Evolutionary conservation across 2,797 vertebrate species (phyloP), one percentile per base, ranked within the genome.

Genomic region (Coracias cyanogaster): DNA sequence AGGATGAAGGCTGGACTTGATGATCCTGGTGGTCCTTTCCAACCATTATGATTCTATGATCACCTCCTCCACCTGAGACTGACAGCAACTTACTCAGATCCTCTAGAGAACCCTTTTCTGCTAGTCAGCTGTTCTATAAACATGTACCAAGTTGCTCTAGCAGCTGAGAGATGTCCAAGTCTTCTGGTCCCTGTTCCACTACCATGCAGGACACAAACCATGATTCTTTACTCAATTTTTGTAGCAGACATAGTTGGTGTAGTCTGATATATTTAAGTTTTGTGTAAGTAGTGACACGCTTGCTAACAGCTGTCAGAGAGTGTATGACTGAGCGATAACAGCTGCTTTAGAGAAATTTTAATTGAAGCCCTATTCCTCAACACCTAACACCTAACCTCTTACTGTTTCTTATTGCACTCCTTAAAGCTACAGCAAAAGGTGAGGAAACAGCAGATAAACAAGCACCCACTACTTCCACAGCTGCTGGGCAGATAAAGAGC

Each of bases 391-490:
- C n/a, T n/a, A 70, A 20, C 18, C 10, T 2, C 10, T 3, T 51
- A 54, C 78, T 62, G 55, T 5, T 66, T 66, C 60, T 79, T 39
- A 33, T 45, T 7, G 5, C 0, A 3, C 11, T 65, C 18, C 2
- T 37, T 14, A 35, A 48, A 55, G 48, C 43, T 19, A 29, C 33
- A 66, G 64, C 60, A 48, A 21, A 39, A 62, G 18, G 26, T 7
- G 48, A 48, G 6, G 62, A 7, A 69, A 43, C 2, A 11, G 41
- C 86, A 55, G 69, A 5, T 15, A 41, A 57, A 10, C 31, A 24
- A 14, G 20, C n/a, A 8, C 25, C 22, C 29, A 2, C 15, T 8
- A 12, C n/a, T 7, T 33, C 65, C 7, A 1, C 1, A 31, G 62
- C 67, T 45, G 12, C 70, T 26, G 46, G 31, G 39, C 67, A 72